A percentile compares a stretch with the other conserved stretches of the same genome.
Evolutionary conservation across 2,888 invertebrate genomes (phyloP).

Genomic region (Zygaena filipendulae): DNA sequence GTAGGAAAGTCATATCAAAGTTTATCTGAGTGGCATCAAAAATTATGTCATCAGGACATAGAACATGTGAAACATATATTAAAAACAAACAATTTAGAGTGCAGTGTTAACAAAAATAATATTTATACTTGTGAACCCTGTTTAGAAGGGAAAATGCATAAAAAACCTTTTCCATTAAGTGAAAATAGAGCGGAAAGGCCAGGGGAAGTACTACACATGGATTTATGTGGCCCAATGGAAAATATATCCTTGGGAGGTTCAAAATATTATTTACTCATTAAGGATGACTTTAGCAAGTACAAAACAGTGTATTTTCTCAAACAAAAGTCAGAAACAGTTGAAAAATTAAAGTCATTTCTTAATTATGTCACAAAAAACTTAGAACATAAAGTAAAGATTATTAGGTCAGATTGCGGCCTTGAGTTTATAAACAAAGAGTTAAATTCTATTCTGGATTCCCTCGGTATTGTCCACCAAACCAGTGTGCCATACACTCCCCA

Average conservation of each 20-base stretch:
- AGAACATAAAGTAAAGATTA: neutral
- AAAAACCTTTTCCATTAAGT: constrained; percentile 1
- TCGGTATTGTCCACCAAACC: constrained; percentile 4
- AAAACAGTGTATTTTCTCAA: constrained; percentile 4
- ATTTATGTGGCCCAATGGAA: constrained; percentile 8
- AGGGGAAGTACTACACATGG: constrained; percentile 3
- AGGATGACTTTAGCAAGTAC: constrained; percentile 3
- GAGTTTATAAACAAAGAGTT: neutral
- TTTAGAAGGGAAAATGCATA: constrained; percentile 2
- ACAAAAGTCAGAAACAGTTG: constrained; percentile 2
- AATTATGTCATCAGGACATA: neutral
- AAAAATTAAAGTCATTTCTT: neutral
- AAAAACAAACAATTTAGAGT: too few relatives aligned
- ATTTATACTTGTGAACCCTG: constrained; percentile 1
- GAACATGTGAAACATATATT: neutral
- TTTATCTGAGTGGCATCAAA: neutral
- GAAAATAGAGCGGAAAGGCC: neutral
- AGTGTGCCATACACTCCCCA: constrained; percentile 4
- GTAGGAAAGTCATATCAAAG: neutral
- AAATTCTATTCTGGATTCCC: constrained; percentile 1
- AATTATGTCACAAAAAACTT: neutral
- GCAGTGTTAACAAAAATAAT: too few relatives aligned
- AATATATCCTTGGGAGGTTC: constrained; percentile 3
- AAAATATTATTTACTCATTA: constrained; percentile 3
- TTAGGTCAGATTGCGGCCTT: neutral